Evolutionary conservation across 2,797 vertebrate genomes (phyloP).

Genomic region (Agapornis canus): DNA sequence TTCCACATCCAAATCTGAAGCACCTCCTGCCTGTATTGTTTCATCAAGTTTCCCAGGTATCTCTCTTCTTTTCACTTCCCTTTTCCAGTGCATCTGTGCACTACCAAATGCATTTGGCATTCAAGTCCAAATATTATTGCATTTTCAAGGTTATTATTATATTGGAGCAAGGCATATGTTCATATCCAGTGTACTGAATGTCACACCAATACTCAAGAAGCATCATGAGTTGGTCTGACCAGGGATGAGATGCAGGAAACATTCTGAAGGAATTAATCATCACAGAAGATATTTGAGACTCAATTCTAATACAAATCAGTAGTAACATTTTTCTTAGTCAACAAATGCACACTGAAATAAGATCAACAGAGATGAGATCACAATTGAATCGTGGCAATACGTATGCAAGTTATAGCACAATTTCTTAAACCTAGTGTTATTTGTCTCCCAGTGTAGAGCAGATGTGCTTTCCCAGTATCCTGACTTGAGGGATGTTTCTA

Average conservation of each 20-base stretch:
- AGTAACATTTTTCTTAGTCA: background rate
- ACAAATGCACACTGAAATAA: background rate
- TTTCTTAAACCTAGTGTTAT: conserved; percentile 16
- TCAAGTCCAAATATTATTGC: background rate
- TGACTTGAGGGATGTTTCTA: conserved; percentile 53
- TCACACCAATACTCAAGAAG: background rate
- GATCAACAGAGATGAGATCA: background rate
- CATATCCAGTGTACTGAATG: background rate
- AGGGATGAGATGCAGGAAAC: background rate
- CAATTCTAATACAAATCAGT: background rate
- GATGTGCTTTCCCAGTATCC: conserved; percentile 16
- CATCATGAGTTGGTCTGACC: background rate
- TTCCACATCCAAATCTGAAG: background rate
- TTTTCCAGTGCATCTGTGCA: background rate
- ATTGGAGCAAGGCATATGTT: background rate
- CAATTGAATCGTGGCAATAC: background rate
- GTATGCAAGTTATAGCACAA: background rate
- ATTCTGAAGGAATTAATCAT: conserved; percentile 9
- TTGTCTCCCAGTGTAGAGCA: conserved; percentile 9
- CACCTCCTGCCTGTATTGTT: background rate
- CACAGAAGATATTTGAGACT: background rate
- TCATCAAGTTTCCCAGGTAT: background rate
- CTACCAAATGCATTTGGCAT: conserved; percentile 12
- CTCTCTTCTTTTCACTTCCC: background rate
- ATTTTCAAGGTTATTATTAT: conserved; percentile 25